These are phyloP conservation scores for Colossoma macropomum DNA, from an alignment of 2,113 vertebrate species.

Conservation along the genomic window DNA sequence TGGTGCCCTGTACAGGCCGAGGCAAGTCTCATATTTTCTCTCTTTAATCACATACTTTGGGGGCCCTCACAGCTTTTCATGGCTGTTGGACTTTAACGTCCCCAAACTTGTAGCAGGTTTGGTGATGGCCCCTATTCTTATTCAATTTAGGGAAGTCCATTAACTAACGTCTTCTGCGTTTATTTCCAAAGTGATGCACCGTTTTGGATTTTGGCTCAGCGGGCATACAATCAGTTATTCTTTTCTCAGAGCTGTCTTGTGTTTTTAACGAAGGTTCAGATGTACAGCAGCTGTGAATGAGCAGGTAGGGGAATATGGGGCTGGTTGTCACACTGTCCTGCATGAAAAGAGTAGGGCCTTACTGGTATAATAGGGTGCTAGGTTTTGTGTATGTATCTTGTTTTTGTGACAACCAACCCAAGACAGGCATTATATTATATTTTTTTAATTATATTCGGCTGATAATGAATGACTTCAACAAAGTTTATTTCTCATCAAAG, in stretches of 20 bases:
- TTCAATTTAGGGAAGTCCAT: conserved; percentile 74
- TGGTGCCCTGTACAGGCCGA: conserved; percentile 98
- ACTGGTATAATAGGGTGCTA: no score
- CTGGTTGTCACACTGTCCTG: no score
- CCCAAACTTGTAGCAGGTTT: conserved; percentile 99
- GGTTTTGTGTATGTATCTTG: no score
- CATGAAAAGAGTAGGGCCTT: no score
- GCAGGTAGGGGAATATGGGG: not conserved
- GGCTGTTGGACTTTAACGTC: conserved; percentile 93
- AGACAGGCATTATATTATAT: no score
- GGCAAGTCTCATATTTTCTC: conserved; percentile 93
- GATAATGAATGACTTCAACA: no score
- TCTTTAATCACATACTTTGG: conserved; percentile 66
- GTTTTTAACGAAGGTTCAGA: not conserved
- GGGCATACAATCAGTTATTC: not conserved
- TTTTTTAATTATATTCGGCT: no score
- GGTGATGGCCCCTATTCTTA: conserved; percentile 93
- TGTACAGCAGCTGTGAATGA: not conserved
- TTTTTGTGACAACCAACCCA: no score
- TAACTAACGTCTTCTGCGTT: conserved; percentile 51
- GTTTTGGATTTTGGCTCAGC: not conserved
- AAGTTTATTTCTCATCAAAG: no score
- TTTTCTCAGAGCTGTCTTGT: not conserved
- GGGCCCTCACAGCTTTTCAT: conserved; percentile 92
- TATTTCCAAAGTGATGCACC: not conserved